Conservation (phyloP, 2,113 vertebrate genomes). For the Athene noctua region DNA sequence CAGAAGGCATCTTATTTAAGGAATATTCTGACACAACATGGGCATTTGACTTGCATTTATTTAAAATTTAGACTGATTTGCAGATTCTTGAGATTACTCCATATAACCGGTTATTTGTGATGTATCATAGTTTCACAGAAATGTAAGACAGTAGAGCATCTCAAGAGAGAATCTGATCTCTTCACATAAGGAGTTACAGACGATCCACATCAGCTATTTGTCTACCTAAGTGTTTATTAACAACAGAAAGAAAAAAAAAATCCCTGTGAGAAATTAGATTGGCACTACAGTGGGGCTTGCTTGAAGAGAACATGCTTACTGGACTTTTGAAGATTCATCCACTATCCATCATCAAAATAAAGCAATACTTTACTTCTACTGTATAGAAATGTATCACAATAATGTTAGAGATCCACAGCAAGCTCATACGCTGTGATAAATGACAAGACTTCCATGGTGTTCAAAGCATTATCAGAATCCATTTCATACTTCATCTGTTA, state of each 20-base stretch:
- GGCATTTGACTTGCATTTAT: neutral
- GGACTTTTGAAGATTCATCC: neutral
- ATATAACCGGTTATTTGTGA: neutral
- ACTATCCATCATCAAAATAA: neutral
- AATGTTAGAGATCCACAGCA: neutral
- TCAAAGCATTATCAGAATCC: slow-evolving; percentile 47
- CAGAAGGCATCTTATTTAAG: neutral
- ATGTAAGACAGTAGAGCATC: neutral
- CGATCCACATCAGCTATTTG: neutral
- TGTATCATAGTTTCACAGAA: neutral
- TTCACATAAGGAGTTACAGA: neutral
- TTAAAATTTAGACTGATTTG: neutral
- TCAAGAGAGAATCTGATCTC: neutral
- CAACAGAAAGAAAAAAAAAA: neutral
- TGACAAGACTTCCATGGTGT: slow-evolving; percentile 38
- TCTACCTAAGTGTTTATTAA: neutral
- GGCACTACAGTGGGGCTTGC: neutral
- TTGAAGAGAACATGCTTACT: neutral
- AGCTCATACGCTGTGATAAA: slow-evolving; percentile 57
- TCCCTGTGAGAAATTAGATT: neutral
- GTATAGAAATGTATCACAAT: neutral
- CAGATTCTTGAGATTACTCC: neutral
- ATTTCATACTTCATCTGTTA: slow-evolving; percentile 72
- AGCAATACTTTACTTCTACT: neutral
- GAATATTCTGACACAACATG: neutral